Base-by-base conservation (phyloP, 2,797 vertebrate species). In the Thamnophis elegans region DNA sequence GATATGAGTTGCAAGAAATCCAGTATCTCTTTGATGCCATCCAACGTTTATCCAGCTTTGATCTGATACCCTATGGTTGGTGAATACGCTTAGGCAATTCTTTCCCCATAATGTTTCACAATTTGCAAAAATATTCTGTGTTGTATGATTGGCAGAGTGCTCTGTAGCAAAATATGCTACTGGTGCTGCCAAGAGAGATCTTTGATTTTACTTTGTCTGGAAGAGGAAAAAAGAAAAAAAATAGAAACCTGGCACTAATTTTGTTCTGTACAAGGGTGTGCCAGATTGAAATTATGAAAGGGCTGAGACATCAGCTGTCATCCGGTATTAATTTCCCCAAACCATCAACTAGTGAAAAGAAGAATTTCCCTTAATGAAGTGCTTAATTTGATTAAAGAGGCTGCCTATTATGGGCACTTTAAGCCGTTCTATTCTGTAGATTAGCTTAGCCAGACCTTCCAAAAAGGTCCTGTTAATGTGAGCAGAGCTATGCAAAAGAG, bases 311-410 rank as follows among this genome's bases (percentile, higher is more conserved):
- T 91, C 86, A 88, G n/a, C 86, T 91, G 86, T 36, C 56, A 88
- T 62, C 68, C 16, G 26, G 60, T 93, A 88, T 91, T 93, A 91
- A 93, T 93, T 91, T 91, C 68, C 89, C 53, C 92, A 92, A 92
- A 86, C 88, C 36, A 82, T 88, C 89, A 88, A 73, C 68, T 91
- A 42, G 86, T 55, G 32, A 93, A 93, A 90, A 88, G 16, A 54
- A 88, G 47, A 62, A 78, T 91, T 91, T 93, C 58, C 36, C 89
- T 93, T 91, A 93, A 93, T 91, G 89, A 93, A 93, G 62, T 93
- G 89, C 86, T 93, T 93, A 88, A 91, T 91, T 88, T 93, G 86
- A 91, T 93, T 85, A 93, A 93, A 91, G 62, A 65, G 86, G 7
- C 51, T 91, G 47, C 62, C 86, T 86, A 90, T 93, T 91, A 91